phyloP scores from a whole-genome alignment of 2,888 invertebrate species.

The Lepidonotus clava region DNA sequence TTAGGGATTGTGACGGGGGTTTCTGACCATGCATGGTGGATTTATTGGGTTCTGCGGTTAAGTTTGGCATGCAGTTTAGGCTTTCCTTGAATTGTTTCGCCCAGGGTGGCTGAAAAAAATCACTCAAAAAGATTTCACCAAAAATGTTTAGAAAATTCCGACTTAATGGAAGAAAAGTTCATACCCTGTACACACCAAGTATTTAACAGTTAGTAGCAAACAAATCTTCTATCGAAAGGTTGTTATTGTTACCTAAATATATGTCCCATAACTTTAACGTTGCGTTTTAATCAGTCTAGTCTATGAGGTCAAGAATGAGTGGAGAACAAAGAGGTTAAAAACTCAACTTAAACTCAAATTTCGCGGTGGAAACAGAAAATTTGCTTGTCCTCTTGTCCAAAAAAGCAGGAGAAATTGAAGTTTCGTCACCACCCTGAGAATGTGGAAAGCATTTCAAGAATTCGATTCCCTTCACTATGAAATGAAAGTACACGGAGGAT shows the following conservation, averaged over 20 bases:
- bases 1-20: background rate
- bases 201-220: too few species aligned
- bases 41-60: constrained; percentile 14
- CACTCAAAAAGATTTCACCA: too few species aligned
- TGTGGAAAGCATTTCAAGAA: constrained; percentile 44
- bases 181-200: too few species aligned
- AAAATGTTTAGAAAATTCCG: too few species aligned
- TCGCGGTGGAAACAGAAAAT: too few species aligned
- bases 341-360: too few species aligned
- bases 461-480: constrained; percentile 41
- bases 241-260: too few species aligned
- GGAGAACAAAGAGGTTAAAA: too few species aligned
- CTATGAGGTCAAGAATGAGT: background rate
- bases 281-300: background rate
- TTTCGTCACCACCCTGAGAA: constrained; percentile 37
- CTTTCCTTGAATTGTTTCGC: constrained; percentile 39
- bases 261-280: background rate
- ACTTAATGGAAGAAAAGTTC: too few species aligned
- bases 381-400: too few species aligned
- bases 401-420: too few species aligned
- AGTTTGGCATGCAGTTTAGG: constrained; percentile 8
- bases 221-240: too few species aligned
- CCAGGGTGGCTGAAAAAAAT: constrained; percentile 40
- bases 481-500: constrained; percentile 37
- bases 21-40: constrained; percentile 38